Base-by-base conservation (phyloP, 2,888 invertebrate genomes). In the Epinotia brunnichana region DNA sequence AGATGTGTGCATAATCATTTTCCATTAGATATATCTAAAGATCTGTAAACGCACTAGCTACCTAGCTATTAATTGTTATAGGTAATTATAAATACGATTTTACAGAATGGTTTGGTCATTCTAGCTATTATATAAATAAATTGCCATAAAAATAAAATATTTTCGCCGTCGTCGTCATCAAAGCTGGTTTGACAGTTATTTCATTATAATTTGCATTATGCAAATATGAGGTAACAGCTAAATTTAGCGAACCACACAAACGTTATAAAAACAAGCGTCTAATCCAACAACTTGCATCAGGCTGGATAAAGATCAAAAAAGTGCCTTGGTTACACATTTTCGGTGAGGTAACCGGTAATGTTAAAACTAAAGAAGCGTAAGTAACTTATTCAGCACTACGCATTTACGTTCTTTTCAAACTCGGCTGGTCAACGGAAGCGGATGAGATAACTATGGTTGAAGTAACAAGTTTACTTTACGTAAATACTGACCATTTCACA, bases 321-420 rank as follows among this genome's bases (percentile, higher is more conserved):
- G 48, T 48, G 57, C 21, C 44, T 70, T 39, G 62, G 68, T 63
- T 70, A 82, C 78, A 78, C 81, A 82, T 78, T 63, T 64, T 75
- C 76, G 77, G 78, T 86, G 84, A 85, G 83, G 86, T 86, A 88
- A 86, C 41, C 53, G n/a, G n/a, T n/a, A n/a, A n/a, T n/a, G n/a
- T n/a, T 21, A 15, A 41, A 24, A 41, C 66, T 24, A 56, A 41
- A 56, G 10, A 4, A 54, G n/a, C 56, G 15, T 56, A 41, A 56
- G 56, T 19, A 17, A n/a, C n/a, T 5, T 48, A 48, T 48, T 48
- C 48, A 48, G 48, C 48, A 48, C n/a, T 48, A 48, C 5, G n/a
- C 48, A 48, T 56, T n/a, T 66, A 66, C 11, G 56, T 41, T 1
- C n/a, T 66, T 66, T 41, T 15, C 10, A 41, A n/a, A 66, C 54